phyloP scores from a whole-genome alignment of 2,797 vertebrate genomes.

The Rousettus madagascariensis region DNA sequence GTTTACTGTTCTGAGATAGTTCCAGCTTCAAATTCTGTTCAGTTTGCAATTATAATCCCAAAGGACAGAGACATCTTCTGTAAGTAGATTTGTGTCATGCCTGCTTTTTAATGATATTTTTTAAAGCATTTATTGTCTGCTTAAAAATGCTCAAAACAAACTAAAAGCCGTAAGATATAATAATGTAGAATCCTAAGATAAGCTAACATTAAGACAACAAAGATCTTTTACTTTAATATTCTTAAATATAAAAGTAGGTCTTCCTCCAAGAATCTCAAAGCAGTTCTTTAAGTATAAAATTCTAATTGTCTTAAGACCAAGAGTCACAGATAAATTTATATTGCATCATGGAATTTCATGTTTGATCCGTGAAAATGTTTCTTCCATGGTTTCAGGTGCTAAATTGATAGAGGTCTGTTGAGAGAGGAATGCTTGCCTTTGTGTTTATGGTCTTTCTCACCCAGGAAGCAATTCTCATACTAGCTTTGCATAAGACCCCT shows the following conservation, averaged over 20 bases:
- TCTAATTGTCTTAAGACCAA: constrained; percentile 33
- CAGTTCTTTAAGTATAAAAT: constrained; percentile 1
- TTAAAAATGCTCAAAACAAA: constrained; percentile 54
- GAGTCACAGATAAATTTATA: constrained; percentile 21
- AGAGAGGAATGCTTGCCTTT: not conserved
- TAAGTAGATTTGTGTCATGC: constrained; percentile 14
- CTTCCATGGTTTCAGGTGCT: not conserved
- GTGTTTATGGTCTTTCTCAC: not conserved
- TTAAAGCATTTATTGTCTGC: not conserved
- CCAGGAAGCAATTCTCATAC: not conserved
- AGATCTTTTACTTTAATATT: not conserved
- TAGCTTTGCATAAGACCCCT: not conserved
- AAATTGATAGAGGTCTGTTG: not conserved
- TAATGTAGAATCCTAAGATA: not conserved
- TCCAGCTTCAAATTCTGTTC: constrained; percentile 11
- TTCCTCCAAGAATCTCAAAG: not conserved
- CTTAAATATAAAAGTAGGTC: not conserved
- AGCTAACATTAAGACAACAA: constrained; percentile 26
- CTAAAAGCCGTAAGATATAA: not conserved
- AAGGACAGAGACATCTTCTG: constrained; percentile 16
- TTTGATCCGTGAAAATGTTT: not conserved
- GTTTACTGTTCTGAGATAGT: constrained; percentile 20
- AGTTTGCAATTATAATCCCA: not conserved
- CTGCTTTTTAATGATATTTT: constrained; percentile 17
- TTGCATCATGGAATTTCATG: not conserved